Evolutionary conservation across 2,113 vertebrate species (phyloP), one percentile per base, ranked within the genome.

Genomic region (Crotophaga sulcirostris): DNA sequence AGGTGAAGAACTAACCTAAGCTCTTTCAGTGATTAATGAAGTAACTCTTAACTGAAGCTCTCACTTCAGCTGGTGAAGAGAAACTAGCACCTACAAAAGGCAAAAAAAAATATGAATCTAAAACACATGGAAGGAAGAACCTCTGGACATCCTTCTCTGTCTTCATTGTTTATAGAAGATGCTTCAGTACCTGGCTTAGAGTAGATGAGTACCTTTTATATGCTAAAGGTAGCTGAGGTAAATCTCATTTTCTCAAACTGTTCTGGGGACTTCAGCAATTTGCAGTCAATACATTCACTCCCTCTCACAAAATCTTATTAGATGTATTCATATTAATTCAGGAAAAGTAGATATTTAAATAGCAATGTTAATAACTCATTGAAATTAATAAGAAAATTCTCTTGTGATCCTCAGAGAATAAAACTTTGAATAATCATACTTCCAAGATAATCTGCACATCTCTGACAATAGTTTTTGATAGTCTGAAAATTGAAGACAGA

Each of bases 321-420:
- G 55, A 55, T 56, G 36, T 87, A 75, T 64, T 91, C 59, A n/a
- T 89, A 77, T 70, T 90, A 86, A 84, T 89, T 93, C 84, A 75
- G n/a, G 75, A 89, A 84, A 75, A 0, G 4, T 64, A 88, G 49
- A 92, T 87, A 67, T 89, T 94, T 94, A 89, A 94, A 90, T 84
- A 82, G n/a, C 28, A 84, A 52, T 31, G 31, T 78, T 96, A 94
- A 87, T 90, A 90, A 76, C 72, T 76, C 62, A 15, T 83, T 94
- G 74, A 67, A 92, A 90, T 96, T 94, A 94, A 69, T 38, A 95
- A 49, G 87, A 90, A 91, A 66, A 79, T 87, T 96, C 45, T 87
- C 44, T 62, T 89, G 60, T 87, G 74, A 84, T 87, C 80, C 44
- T 87, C 33, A 28, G 67, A 93, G 84, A 95, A 79, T 89, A 79